phyloP scores from a whole-genome alignment of 2,113 vertebrate species.

The Dipodomys stephensi region DNA sequence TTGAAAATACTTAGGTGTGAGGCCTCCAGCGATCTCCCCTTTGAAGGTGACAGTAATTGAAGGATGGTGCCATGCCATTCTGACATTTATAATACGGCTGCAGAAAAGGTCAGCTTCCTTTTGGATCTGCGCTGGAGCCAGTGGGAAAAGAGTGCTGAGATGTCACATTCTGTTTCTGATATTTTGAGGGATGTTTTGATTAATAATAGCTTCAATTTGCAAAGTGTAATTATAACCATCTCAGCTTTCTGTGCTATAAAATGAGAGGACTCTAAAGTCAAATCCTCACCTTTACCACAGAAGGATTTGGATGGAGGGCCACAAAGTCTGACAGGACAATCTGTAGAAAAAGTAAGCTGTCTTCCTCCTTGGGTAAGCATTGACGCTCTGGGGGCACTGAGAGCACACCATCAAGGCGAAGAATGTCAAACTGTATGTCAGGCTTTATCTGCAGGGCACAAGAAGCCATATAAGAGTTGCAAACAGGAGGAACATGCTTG shows the following conservation, averaged over 20 bases:
- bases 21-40: slow-evolving; percentile 75
- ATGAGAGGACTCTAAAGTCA: slow-evolving; percentile 35
- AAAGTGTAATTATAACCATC: slow-evolving; percentile 51
- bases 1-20: slow-evolving; percentile 70
- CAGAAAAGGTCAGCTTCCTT: slow-evolving; percentile 83
- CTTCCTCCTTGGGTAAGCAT: neutral
- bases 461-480: neutral
- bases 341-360: neutral
- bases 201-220: slow-evolving; percentile 74
- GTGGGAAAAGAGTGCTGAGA: slow-evolving; percentile 69
- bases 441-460: neutral
- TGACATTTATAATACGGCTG: slow-evolving; percentile 82
- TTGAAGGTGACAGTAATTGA: slow-evolving; percentile 81
- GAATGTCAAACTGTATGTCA: neutral
- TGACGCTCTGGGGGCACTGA: neutral
- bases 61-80: slow-evolving; percentile 73
- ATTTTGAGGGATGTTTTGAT: slow-evolving; percentile 73
- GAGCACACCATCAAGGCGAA: neutral
- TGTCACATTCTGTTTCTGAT: slow-evolving; percentile 72
- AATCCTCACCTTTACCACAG: neutral
- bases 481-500: neutral
- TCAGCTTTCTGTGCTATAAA: neutral
- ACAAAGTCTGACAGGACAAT: neutral
- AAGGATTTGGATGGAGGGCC: neutral
- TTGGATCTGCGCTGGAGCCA: slow-evolving; percentile 60